Evolutionary conservation across 2,888 invertebrate genomes (phyloP), one percentile per base, ranked within the genome.

Genomic region (Phania funesta): DNA sequence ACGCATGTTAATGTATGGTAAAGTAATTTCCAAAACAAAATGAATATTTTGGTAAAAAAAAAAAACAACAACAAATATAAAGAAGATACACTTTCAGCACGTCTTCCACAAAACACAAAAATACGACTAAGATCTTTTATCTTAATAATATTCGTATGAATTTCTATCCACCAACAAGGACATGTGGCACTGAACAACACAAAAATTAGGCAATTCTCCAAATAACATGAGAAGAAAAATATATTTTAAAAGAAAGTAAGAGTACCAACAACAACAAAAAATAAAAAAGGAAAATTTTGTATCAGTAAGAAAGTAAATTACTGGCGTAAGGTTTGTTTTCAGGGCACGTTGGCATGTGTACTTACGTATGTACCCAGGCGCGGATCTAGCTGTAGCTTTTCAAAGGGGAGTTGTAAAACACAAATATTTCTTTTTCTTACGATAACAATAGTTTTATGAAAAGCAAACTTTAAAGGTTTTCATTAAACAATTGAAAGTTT

Each of bases 51-150:
- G 44, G 32, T 9, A 22, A 54, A 52, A 56, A 44, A 54, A 62
- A 62, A 75, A 32, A 38, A 22, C 18, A 50, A 56, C 5, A 22
- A 32, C 22, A 52, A 62, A 41, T 52, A 38, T 3, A 41, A 73
- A 38, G 73, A 56, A 82, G 70, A 82, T 82, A 78, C 70, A 70
- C 82, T 82, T 82, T 82, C 82, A 78, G 78, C 78, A 82, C 82
- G 78, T 78, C 74, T 77, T 64, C 24, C 29, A 24, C 38, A 8
- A 4, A 20, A 64, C 18, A 38, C 48, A 22, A 76, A 32, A 68
- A 50, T 18, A 64, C 70, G 11, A 56, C 52, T 26, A 35, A 73
- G 68, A 82, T 82, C 70, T 70, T 74, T 82, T 75, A 82, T 82
- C 82, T 82, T 78, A 75, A 82, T 82, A 74, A 78, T 78, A 82